phyloP scores from a whole-genome alignment of 2,797 vertebrate species.

The Chiroxiphia lanceolata region DNA sequence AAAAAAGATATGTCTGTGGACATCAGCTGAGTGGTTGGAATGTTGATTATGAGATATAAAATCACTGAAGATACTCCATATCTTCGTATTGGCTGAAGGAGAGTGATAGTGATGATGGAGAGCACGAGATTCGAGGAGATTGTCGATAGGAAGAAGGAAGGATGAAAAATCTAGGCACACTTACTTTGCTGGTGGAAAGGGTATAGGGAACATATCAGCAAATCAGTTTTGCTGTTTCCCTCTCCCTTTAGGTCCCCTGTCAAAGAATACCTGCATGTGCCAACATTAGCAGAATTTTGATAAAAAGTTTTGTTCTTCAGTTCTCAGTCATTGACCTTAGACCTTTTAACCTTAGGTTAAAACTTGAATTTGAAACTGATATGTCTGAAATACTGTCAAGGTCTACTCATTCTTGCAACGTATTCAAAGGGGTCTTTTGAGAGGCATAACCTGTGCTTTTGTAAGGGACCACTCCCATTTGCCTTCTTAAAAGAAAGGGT shows the following conservation, averaged over 20 bases:
- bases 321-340: neutral
- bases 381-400: neutral
- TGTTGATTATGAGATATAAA: neutral
- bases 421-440: neutral
- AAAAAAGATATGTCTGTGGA: neutral
- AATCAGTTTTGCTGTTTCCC: neutral
- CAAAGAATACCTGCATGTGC: neutral
- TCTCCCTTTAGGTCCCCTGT: neutral
- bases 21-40: neutral
- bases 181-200: neutral
- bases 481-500: neutral
- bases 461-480: neutral
- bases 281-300: neutral
- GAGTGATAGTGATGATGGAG: neutral
- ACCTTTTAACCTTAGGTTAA: no score
- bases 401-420: neutral
- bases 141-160: neutral
- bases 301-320: neutral
- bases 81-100: neutral
- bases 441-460: neutral
- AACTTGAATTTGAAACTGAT: neutral
- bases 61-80: neutral
- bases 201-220: neutral
- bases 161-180: neutral
- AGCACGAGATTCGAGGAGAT: neutral